Evolutionary conservation across 2,113 vertebrate species (phyloP).

Genomic region (Seriola rivoliana): DNA sequence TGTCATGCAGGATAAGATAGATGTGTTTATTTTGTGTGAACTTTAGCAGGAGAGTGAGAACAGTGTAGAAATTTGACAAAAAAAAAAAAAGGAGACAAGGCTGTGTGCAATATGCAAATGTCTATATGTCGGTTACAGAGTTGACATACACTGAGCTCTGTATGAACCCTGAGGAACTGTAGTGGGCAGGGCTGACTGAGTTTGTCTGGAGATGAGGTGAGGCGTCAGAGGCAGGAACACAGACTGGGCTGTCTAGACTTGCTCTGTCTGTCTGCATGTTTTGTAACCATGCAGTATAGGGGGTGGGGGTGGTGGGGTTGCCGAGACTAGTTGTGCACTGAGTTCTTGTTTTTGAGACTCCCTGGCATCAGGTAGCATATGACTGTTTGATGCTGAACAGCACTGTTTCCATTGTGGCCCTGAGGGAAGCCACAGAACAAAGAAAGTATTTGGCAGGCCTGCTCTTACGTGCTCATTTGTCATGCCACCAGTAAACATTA

Average conservation of each 20-base stretch:
- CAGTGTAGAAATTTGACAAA: background rate
- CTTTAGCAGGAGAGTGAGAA: constrained; percentile 9
- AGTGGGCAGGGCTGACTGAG: constrained; percentile 56
- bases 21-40: constrained; percentile 8
- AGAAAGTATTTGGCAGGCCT: constrained; percentile 59
- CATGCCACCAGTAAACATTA: constrained; percentile 63
- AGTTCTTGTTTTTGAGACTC: constrained; percentile 74
- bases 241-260: constrained; percentile 79
- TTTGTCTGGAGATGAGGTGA: constrained; percentile 77
- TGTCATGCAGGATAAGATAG: background rate
- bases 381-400: constrained; percentile 68
- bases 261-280: constrained; percentile 77
- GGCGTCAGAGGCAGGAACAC: constrained; percentile 72
- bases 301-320: constrained; percentile 50
- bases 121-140: constrained; percentile 32
- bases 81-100: background rate
- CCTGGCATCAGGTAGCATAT: constrained; percentile 73
- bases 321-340: constrained; percentile 27
- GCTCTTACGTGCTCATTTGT: constrained; percentile 60
- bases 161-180: constrained; percentile 41
- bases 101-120: constrained; percentile 46
- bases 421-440: constrained; percentile 76
- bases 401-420: constrained; percentile 75
- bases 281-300: constrained; percentile 72
- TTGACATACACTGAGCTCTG: constrained; percentile 28